Percentiles rank a stretch among this genome's conserved stretches.
Conservation (phyloP, 1,140 invertebrate genomes). For the Ceratoteleas bidentatus region DNA sequence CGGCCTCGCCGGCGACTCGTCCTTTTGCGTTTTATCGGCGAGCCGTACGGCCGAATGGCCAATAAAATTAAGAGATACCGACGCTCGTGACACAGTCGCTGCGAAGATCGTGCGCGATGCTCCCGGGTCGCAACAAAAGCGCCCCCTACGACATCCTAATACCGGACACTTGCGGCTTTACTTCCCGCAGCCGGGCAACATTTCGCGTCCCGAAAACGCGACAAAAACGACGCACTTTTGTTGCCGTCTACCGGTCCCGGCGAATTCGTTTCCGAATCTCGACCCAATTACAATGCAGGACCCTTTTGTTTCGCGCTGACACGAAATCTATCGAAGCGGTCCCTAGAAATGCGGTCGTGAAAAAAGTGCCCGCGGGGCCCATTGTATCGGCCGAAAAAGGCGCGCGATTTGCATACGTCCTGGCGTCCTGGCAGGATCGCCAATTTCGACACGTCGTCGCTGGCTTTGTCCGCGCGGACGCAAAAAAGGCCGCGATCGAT, state of each 20-base stretch:
- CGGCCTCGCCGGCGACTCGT: constrained; percentile 57
- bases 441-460: constrained; percentile 64
- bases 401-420: too few species aligned
- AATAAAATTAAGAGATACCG: constrained; percentile 78
- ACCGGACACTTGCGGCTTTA: constrained; percentile 18
- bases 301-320: too few species aligned
- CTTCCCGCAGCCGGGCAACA: too few species aligned
- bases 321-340: too few species aligned
- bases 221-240: too few species aligned
- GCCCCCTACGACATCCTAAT: constrained; percentile 58
- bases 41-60: constrained; percentile 62
- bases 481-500: constrained; percentile 41
- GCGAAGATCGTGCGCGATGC: constrained; percentile 68
- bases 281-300: too few species aligned
- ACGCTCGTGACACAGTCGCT: constrained; percentile 69
- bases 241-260: too few species aligned
- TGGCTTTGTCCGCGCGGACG: constrained; percentile 41
- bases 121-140: constrained; percentile 48
- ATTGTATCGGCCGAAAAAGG: too few species aligned
- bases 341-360: too few species aligned
- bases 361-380: too few species aligned
- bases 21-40: constrained; percentile 67
- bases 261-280: too few species aligned
- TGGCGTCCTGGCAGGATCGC: constrained; percentile 84
- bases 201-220: too few species aligned